phyloP scores from a whole-genome alignment of 2,888 invertebrate genomes.

The Julus scanicus region DNA sequence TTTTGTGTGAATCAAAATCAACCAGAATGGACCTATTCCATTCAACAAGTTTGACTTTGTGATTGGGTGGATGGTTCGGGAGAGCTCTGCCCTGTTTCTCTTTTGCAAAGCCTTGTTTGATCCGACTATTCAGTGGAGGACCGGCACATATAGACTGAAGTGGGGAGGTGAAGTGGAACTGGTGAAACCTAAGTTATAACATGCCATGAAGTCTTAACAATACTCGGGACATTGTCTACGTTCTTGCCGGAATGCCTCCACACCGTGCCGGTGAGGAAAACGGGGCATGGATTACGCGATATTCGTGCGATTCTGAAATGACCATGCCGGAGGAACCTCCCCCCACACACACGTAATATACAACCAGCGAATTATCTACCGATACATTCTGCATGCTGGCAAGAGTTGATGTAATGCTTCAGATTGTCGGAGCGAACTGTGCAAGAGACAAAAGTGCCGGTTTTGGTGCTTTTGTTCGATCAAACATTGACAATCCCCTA shows the following conservation, averaged over 20 bases:
- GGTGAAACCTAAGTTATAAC: slow-evolving; percentile 74
- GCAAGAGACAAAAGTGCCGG: background rate
- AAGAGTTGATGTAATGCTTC: background rate
- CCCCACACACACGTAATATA: background rate
- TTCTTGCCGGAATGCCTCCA: slow-evolving; percentile 4
- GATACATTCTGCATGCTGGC: background rate
- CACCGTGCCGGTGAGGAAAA: background rate
- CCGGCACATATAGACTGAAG: slow-evolving; percentile 86
- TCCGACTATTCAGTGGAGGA: slow-evolving; percentile 93
- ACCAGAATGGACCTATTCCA: slow-evolving; percentile 87
- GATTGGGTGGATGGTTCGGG: slow-evolving; percentile 93
- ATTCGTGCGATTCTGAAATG: slow-evolving; percentile 26
- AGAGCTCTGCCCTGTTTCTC: slow-evolving; percentile 88
- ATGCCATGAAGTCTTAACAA: slow-evolving; percentile 6
- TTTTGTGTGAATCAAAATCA: background rate
- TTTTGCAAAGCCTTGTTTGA: slow-evolving; percentile 87
- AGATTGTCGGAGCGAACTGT: background rate
- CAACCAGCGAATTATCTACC: background rate
- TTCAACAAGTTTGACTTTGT: slow-evolving; percentile 96
- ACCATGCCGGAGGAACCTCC: background rate
- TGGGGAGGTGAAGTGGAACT: slow-evolving; percentile 97
- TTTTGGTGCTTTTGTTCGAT: background rate
- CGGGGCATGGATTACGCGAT: slow-evolving; percentile 1
- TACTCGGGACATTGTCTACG: slow-evolving; percentile 17
- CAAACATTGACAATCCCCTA: slow-evolving; percentile 5